Evolutionary conservation across 2,888 invertebrate species (phyloP), one percentile per base, ranked within the genome.

Genomic region (Idaea dimidiata): DNA sequence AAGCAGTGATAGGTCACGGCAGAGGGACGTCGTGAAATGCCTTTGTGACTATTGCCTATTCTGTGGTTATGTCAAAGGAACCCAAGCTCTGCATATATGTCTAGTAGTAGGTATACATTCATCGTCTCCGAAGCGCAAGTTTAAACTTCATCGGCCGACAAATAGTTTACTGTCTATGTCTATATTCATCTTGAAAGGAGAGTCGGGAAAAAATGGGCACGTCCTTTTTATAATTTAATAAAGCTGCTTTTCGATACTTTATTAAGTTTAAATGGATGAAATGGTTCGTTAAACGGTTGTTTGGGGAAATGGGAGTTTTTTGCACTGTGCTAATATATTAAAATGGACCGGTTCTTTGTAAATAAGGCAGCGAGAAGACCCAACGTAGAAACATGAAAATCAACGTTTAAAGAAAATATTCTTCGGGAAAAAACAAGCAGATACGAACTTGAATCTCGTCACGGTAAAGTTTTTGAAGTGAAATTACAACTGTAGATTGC

Each of bases 191-290:
- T 43, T 60, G 70, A 78, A 78, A 74, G 73, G 73, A 74, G 77
- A 72, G 74, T 71, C 65, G 67, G 78, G 75, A 79, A 81, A 83
- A 77, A 80, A 72, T 67, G 68, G 69, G 69, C 69, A 65, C 66
- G 65, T 69, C 67, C 62, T 64, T 76, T 83, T 82, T 82, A 77
- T 81, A 82, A 89, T 86, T 86, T 86, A 88, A 89, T 89, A 86
- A 87, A 81, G 82, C 81, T 85, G 77, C 84, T 89, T 88, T 86
- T 79, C 85, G 81, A 88, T 89, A 84, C 84, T 87, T 88, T 88
- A 89, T 89, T 88, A 86, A 79, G 80, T 86, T 83, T 83, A 81
- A 87, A 85, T 79, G 82, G 82, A 82, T 85, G 81, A 85, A 89
- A 88, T 84, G 88, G 82, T 86, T 88, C 84, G 83, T 84, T 87